Base-by-base conservation (phyloP, 2,888 invertebrate species). In the Lepeophtheirus nordmannii region DNA sequence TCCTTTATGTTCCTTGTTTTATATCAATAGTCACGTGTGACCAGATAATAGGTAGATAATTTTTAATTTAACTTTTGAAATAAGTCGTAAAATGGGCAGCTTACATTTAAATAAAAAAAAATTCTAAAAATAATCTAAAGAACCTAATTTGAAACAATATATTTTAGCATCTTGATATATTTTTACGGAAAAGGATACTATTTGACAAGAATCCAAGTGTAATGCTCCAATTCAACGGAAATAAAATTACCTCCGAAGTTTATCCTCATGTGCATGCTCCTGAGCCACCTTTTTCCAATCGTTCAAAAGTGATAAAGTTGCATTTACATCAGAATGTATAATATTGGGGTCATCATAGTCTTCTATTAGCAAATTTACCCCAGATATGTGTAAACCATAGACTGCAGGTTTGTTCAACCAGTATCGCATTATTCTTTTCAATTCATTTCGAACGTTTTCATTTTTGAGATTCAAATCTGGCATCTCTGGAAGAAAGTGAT, bases 401-500 rank as follows among this genome's bases (percentile, higher is more conserved):
- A 63, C 37, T 46, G 63, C 20, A 22, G 63, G 56, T 23, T 53
- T 46, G 14, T 11, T 10, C 10, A 63, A 30, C 22, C 38, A 63
- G 56, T 53, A 56, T 14, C 53, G 20, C 53, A 63, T 23, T 7
- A 38, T 17, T 30, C 39, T 30, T 37, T 61, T 30, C 14, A 61
- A n/a, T 3, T 63, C 53, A 11, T 46, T 10, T 11, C 53, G 20
- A n/a, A 63, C 63, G 17, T 46, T 14, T 22, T 17, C n/a, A 63
- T 63, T 63, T 1, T 9, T 30, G 14, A 63, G 37, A 22, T 63
- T 63, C 23, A 63, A 17, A 22, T 63, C 63, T 14, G 62, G 63
- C 63, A 63, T 63, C 2, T 63, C 63, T 22, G 46, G 46, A 2
- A 63, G 22, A n/a, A 37, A 53, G 53, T 46, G 41, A 56, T 63